These are phyloP conservation scores for Lacerta bilineata DNA, from an alignment of 2,797 vertebrate species.

Conservation along the genomic window DNA sequence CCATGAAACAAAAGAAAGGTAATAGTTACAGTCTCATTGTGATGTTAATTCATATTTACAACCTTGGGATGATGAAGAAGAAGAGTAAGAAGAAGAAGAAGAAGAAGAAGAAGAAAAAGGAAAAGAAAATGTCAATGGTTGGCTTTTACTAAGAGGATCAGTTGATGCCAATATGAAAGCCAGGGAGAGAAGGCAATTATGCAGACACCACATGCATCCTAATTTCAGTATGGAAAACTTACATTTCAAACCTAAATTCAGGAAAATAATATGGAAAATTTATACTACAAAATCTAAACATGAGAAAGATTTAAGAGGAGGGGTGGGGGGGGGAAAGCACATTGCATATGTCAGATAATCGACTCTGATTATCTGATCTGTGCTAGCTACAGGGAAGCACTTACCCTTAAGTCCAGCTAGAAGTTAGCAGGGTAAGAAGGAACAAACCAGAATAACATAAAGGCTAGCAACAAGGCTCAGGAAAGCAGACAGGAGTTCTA, in stretches of 20 bases:
- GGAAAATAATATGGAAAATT: constrained; percentile 89
- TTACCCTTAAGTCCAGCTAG: constrained; percentile 97
- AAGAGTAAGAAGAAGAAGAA: too few relatives aligned
- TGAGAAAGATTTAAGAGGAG: constrained; percentile 93
- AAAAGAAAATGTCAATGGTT: constrained; percentile 80
- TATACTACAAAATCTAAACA: constrained; percentile 96
- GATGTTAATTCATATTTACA: constrained; percentile 81
- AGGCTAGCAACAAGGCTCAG: constrained; percentile 99
- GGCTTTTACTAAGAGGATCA: constrained; percentile 93
- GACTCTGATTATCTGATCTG: constrained; percentile 99
- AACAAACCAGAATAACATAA: constrained; percentile 99
- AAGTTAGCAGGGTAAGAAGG: constrained; percentile 99
- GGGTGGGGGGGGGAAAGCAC: constrained; percentile 92
- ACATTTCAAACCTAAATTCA: constrained; percentile 90
- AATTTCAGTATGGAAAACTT: constrained; percentile 94
- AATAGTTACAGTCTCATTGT: constrained; percentile 79
- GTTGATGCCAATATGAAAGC: constrained; percentile 91
- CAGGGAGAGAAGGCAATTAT: constrained; percentile 99
- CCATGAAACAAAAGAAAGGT: constrained; percentile 78
- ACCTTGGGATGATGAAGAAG: constrained; percentile 77
- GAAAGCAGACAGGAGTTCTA: constrained; percentile 99
- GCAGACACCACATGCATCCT: constrained; percentile 98
- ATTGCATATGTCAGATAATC: constrained; percentile 99
- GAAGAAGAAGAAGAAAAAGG: too few relatives aligned
- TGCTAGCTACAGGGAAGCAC: constrained; percentile 99